These are phyloP conservation scores for Daubentonia madagascariensis DNA, from an alignment of 2,113 vertebrate species.

Conservation along the genomic window DNA sequence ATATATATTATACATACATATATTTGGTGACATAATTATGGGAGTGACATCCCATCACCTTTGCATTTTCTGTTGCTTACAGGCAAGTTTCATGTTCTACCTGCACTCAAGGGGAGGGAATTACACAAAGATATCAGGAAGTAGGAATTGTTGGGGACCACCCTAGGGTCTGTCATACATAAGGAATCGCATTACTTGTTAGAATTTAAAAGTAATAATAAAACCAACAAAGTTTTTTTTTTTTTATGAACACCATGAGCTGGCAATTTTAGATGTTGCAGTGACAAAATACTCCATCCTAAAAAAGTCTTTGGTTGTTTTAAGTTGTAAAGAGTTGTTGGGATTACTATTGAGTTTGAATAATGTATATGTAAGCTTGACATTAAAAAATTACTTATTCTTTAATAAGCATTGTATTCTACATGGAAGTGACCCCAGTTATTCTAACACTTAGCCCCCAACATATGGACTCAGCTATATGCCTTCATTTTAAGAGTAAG, in stretches of 20 bases:
- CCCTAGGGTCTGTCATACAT: not conserved
- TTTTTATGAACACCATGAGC: not conserved
- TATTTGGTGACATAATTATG: not conserved
- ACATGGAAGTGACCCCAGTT: not conserved
- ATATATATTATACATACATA: not conserved
- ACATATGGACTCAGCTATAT: not conserved
- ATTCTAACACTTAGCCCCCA: not conserved
- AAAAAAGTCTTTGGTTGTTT: not conserved
- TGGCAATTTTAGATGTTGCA: not conserved
- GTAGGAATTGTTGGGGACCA: not conserved
- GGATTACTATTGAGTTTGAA: not conserved
- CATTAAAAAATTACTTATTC: not conserved
- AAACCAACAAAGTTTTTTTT: not conserved
- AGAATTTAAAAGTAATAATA: slow-evolving; percentile 21
- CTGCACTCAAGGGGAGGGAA: not conserved
- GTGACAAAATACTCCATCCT: not conserved
- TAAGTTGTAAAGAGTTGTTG: not conserved
- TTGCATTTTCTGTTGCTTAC: not conserved
- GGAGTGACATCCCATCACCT: not conserved
- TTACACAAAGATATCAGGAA: not conserved
- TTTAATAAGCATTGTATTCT: not conserved
- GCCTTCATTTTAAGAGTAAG: not conserved
- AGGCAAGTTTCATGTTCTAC: not conserved
- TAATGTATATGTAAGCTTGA: not conserved
- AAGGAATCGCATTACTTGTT: not conserved